Evolutionary conservation across 2,113 vertebrate species (phyloP).

Genomic region (Erythrolamprus reginae): DNA sequence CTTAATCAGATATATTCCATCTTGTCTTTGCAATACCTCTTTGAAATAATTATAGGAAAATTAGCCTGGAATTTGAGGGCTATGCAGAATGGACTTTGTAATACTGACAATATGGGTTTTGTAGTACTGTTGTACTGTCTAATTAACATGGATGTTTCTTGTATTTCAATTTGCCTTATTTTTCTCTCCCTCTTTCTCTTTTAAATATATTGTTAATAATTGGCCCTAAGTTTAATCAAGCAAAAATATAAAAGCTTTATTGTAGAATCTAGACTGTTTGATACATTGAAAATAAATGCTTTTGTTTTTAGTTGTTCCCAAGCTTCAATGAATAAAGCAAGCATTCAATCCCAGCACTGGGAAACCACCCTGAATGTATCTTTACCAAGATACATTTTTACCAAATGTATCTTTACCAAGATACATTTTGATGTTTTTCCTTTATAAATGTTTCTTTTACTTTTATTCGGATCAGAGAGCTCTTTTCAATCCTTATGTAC

Average conservation of each 20-base stretch:
- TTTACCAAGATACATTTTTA: background rate
- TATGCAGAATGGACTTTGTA: background rate
- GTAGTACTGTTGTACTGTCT: background rate
- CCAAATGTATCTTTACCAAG: background rate
- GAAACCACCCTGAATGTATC: background rate
- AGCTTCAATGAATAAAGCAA: background rate
- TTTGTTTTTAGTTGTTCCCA: background rate
- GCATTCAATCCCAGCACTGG: background rate
- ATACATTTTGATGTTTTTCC: background rate
- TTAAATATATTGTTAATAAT: too few species aligned
- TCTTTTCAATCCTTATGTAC: background rate
- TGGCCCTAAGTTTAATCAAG: too few species aligned
- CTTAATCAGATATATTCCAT: background rate
- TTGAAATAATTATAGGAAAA: background rate
- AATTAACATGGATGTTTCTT: background rate
- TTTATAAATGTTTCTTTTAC: background rate
- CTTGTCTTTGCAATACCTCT: background rate
- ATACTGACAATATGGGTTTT: background rate
- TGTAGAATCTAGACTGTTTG: background rate
- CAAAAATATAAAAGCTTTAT: too few species aligned
- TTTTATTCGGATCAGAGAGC: background rate
- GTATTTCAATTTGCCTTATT: background rate
- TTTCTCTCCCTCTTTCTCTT: background rate
- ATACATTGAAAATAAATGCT: background rate
- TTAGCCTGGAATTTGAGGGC: background rate